These are phyloP conservation scores for Cosmia trapezina DNA, from an alignment of 2,888 invertebrate species.

Conservation along the genomic window DNA sequence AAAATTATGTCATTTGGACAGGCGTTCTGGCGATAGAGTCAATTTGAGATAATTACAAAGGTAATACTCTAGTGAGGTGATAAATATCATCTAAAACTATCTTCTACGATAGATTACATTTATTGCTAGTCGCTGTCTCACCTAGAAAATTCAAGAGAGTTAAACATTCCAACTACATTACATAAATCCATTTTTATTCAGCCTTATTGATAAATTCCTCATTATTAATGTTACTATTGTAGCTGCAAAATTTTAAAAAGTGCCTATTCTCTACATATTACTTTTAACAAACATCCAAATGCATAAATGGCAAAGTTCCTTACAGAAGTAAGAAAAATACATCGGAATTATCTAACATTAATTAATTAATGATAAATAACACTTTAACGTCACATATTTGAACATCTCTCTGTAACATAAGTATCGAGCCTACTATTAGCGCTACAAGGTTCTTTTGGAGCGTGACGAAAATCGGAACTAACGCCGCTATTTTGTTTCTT, in stretches of 20 bases:
- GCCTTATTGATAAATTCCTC: slow-evolving; percentile 62
- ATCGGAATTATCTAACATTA: slow-evolving; percentile 20
- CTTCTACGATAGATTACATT: slow-evolving; percentile 25
- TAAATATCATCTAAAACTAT: slow-evolving; percentile 50
- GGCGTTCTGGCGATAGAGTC: slow-evolving; percentile 21
- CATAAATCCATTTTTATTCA: slow-evolving; percentile 42
- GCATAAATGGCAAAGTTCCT: slow-evolving; percentile 53
- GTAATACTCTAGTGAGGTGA: slow-evolving; percentile 22
- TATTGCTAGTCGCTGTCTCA: slow-evolving; percentile 4
- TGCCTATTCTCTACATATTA: slow-evolving; percentile 31
- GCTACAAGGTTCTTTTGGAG: neutral
- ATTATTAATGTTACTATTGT: slow-evolving; percentile 19
- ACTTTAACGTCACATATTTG: slow-evolving; percentile 2
- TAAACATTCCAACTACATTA: slow-evolving; percentile 24
- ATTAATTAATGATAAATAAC: slow-evolving; percentile 14
- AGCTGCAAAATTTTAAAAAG: slow-evolving; percentile 27
- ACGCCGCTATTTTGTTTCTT: neutral
- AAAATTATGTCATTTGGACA: slow-evolving; percentile 25
- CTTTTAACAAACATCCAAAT: slow-evolving; percentile 50
- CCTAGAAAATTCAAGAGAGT: slow-evolving; percentile 15
- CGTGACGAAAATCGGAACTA: neutral
- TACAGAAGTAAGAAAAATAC: slow-evolving; percentile 21
- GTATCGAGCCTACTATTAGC: slow-evolving; percentile 28
- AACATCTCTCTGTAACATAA: slow-evolving; percentile 17
- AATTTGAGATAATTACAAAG: slow-evolving; percentile 32